Conservation (phyloP, 2,797 vertebrate species). For the Myoxocephalus aenaeus region DNA sequence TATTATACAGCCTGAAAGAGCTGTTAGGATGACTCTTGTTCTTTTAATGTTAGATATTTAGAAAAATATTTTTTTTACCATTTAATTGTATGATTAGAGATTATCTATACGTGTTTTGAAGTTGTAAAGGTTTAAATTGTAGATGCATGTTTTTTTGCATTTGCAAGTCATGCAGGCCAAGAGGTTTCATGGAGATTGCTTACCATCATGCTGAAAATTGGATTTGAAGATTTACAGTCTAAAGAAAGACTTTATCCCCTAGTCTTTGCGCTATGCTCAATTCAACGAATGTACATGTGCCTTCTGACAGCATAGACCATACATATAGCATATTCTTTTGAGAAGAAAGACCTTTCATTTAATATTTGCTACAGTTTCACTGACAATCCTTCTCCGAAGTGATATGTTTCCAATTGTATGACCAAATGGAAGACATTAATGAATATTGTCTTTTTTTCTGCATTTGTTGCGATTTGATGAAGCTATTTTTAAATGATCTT, state of each 20-base stretch:
- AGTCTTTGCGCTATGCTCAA: constrained; percentile 1
- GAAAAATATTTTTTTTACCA: neutral
- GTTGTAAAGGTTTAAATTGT: neutral
- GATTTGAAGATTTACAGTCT: constrained; percentile 25
- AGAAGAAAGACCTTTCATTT: neutral
- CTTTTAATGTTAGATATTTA: neutral
- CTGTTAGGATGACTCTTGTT: neutral
- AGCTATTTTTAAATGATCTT: neutral
- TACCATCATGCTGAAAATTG: constrained; percentile 1
- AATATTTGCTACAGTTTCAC: neutral
- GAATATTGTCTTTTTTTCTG: neutral
- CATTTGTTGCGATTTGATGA: neutral
- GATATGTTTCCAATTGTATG: neutral
- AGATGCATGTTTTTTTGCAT: neutral
- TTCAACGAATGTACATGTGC: constrained; percentile 1
- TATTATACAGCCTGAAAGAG: neutral
- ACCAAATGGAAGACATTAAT: neutral
- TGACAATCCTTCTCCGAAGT: neutral
- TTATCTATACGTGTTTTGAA: neutral
- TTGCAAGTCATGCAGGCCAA: neutral
- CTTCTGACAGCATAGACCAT: constrained; percentile 2
- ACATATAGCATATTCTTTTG: constrained; percentile 3
- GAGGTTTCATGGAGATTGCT: neutral
- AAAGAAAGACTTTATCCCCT: neutral
- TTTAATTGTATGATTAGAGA: neutral